A percentile compares a stretch with the other conserved stretches of the same genome.
Conservation (phyloP, 1,140 invertebrate genomes). For the Thalassaphorura encarpata region DNA sequence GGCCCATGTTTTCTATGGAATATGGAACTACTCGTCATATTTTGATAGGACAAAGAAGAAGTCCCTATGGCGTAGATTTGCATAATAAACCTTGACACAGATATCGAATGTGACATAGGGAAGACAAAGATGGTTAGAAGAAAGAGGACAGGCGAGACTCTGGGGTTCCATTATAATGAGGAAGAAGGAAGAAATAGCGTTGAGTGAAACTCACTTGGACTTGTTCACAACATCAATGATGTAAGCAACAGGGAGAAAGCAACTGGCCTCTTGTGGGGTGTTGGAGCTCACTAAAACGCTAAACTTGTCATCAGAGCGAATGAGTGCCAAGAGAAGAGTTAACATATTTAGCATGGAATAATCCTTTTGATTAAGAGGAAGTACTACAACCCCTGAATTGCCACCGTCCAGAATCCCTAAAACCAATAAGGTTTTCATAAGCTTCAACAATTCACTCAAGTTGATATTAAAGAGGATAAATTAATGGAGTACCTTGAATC, state of each 20-base stretch:
- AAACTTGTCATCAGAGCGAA: neutral
- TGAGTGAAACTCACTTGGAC: slow-evolving; percentile 1
- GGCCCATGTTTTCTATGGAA: too few species aligned
- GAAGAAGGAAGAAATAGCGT: too few species aligned
- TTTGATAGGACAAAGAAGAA: too few species aligned
- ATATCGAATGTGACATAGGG: too few species aligned
- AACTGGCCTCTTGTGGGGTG: neutral
- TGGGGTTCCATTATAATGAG: neutral
- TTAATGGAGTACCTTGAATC: neutral
- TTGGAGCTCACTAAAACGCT: neutral
- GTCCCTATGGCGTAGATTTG: too few species aligned
- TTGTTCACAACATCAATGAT: neutral
- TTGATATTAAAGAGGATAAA: too few species aligned
- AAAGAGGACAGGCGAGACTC: too few species aligned
- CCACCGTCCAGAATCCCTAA: neutral
- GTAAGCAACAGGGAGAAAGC: neutral
- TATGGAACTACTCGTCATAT: too few species aligned
- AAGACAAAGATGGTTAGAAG: too few species aligned
- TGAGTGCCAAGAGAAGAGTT: neutral
- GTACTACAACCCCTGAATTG: neutral
- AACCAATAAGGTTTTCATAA: neutral
- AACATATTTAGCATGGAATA: neutral
- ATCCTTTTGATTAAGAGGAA: neutral
- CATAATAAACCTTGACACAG: too few species aligned
- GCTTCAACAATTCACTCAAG: too few species aligned